Evolutionary conservation across 2,888 invertebrate species (phyloP), one percentile per base, ranked within the genome.

Genomic region (Yponomeuta malinellus): DNA sequence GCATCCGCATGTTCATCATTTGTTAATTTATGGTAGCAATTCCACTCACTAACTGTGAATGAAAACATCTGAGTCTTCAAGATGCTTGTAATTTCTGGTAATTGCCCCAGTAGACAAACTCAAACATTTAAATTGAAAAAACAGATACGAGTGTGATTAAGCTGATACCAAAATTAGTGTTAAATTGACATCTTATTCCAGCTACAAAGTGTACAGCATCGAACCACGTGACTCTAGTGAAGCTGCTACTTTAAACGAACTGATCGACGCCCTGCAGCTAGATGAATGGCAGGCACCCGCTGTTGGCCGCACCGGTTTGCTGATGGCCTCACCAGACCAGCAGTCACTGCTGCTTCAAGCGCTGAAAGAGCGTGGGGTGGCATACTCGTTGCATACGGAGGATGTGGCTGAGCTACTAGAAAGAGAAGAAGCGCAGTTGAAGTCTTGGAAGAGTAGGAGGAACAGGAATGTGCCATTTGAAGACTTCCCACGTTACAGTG

Each of bases 281-380:
- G 65, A 65, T 33, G 65, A 31, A 33, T 65, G 65, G 65, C 65
- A 65, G 65, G 65, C 29, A 4, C 31, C 65, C 6, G 65, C 65
- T 9, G 5, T 33, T 5, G 65, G 31, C 10, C 29, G 65, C 2
- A 29, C 29, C 10, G 65, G 65, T 1, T 29, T 65, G 10, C 33
- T 31, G 8, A 65, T 65, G 65, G 65, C 31, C 31, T 29, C 10
- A 8, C 31, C 10, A 31, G 65, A 12, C 10, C 10, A 65, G 31
- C 29, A 33, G 10, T 1, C 31, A 6, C 10, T 4, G 65, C 65
- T 65, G 65, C 5, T 65, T 29, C 29, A 65, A 4, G 4, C 8
- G 65, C 65, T 65, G 29, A 10, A 65, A 8, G 31, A 8, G 33
- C 65, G 2, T 31, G 65, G 31, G n/a, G 15, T 65, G 12, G 65